Conservation (phyloP, 2,888 invertebrate genomes). For the Amorpha juglandis region DNA sequence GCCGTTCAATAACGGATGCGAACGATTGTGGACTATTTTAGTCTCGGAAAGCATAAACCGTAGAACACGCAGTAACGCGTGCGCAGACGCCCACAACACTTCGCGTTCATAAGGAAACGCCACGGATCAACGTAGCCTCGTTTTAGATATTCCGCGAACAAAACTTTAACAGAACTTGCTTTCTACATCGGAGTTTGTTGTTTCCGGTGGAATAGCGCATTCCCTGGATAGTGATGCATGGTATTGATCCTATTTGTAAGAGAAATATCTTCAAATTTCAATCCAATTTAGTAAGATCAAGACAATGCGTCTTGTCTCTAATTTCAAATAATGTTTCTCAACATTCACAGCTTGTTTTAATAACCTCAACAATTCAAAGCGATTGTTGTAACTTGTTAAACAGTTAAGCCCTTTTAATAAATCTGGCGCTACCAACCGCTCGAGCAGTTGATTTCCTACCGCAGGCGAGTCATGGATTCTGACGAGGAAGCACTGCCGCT, state of each 20-base stretch:
- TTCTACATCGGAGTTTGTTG: not conserved
- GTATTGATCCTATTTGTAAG: no score
- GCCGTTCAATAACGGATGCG: slow-evolving; percentile 72
- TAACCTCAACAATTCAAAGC: slow-evolving; percentile 7
- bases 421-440: slow-evolving; percentile 48
- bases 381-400: slow-evolving; percentile 14
- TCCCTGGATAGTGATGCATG: no score
- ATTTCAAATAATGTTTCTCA: not conserved
- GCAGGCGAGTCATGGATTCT: no score
- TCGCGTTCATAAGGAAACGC: slow-evolving; percentile 66
- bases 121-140: slow-evolving; percentile 47
- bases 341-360: slow-evolving; percentile 7
- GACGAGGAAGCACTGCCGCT: no score
- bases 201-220: no score
- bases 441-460: no score
- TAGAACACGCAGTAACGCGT: slow-evolving; percentile 46
- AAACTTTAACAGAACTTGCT: slow-evolving; percentile 24
- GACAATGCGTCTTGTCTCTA: not conserved
- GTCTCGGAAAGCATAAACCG: slow-evolving; percentile 76
- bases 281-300: not conserved
- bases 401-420: slow-evolving; percentile 53
- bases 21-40: slow-evolving; percentile 79
- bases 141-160: slow-evolving; percentile 52
- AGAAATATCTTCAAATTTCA: no score
- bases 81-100: slow-evolving; percentile 50